Evolutionary conservation across 30 jellyfish, hydroid and myxozoan genomes (phyloP).

Genomic region (Chrysaora quinquecirrha): DNA sequence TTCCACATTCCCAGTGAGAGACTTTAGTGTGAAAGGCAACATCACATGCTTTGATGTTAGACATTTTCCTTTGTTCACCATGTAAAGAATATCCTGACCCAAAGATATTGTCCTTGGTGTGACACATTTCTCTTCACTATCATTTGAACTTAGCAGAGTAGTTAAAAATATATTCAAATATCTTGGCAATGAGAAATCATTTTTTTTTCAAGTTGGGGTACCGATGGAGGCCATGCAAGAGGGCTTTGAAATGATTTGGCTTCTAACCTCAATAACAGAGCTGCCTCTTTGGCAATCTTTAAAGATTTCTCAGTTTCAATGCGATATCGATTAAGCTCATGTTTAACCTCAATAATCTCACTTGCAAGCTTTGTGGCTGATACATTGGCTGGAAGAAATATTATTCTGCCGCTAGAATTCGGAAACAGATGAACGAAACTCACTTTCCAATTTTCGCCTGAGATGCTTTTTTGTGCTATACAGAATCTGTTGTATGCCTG

Average conservation of each 20-base stretch:
- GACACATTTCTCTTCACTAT: neutral
- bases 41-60: constrained; percentile 31
- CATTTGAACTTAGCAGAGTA: constrained; percentile 19
- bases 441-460: constrained; percentile 11
- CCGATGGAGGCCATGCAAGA: constrained; percentile 14
- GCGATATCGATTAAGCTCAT: constrained; percentile 11
- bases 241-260: constrained; percentile 33
- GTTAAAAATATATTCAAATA: constrained; percentile 5
- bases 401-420: constrained; percentile 16
- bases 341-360: constrained; percentile 16
- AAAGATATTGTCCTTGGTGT: constrained; percentile 21
- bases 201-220: constrained; percentile 1
- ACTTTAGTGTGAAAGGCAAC: constrained; percentile 22
- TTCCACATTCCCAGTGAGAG: constrained; percentile 35
- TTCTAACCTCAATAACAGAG: constrained; percentile 14
- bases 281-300: constrained; percentile 26
- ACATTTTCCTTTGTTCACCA: constrained; percentile 21
- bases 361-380: constrained; percentile 36
- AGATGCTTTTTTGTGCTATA: constrained; percentile 21
- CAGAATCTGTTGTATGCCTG: constrained; percentile 6
- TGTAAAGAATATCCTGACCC: constrained; percentile 21
- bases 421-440: neutral
- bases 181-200: constrained; percentile 22
- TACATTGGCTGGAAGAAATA: constrained; percentile 13
- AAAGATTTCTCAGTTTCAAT: constrained; percentile 7